Evolutionary conservation across 2,113 vertebrate species (phyloP), one percentile per base, ranked within the genome.

Genomic region (Planiliza haematocheilus): DNA sequence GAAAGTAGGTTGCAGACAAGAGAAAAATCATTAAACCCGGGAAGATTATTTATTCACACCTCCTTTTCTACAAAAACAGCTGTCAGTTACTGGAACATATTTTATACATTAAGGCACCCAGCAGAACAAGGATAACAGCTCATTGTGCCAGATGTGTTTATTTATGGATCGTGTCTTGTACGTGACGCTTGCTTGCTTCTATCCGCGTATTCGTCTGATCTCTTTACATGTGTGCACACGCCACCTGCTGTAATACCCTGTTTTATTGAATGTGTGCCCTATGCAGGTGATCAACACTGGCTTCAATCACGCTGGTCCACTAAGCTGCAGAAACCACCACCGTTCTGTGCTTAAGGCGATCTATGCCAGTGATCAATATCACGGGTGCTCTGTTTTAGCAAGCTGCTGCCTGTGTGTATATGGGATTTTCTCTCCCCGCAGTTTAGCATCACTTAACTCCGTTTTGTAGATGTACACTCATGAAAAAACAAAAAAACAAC

Each of bases 401-500:
- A 69, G 30, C 24, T 37, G 41, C 17, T 48, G 49, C 8, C 7
- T 34, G 10, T 0, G 10, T 34, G 60, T 34, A 17, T n/a, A 10
- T 2, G 46, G 43, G 37, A 21, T 57, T 58, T 74, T 58, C 38
- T 64, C 66, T 24, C 41, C 34, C 34, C 18, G 45, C 11, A 2
- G 36, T 83, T 82, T 61, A 63, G n/a, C 2, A 66, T 14, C 45
- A 70, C 39, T 60, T 68, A 51, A 7, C n/a, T 43, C 30, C 43
- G 13, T 21, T 59, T 45, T 38, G 14, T 41, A 50, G n/a, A 41
- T 61, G 43, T 48, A 11, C n/a, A 43, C 45, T 66, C 24, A 30
- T 30, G 21, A 36, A 20, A 17, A 53, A 24, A 39, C 0, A 48
- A 39, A n/a, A n/a, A n/a, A n/a, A n/a, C n/a, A n/a, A 18, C 48